A percentile compares a stretch with the other conserved stretches of the same genome.
Conservation (phyloP, 2,888 invertebrate genomes). For the Lypha dubia region DNA sequence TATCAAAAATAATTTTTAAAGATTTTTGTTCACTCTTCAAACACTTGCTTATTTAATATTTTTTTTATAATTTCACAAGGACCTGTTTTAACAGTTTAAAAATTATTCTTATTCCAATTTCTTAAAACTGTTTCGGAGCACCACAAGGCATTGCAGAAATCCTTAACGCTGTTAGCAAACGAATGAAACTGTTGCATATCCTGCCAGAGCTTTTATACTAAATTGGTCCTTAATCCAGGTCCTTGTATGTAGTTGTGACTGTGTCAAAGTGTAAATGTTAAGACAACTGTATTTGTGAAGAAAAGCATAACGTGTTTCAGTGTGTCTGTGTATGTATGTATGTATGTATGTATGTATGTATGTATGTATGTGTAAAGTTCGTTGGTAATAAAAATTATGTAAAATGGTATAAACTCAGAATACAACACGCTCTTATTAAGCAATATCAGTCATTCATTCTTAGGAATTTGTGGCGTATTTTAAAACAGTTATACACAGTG, state of each 20-base stretch:
- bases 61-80: neutral
- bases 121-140: neutral
- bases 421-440: constrained; percentile 40
- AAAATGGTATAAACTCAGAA: constrained; percentile 70
- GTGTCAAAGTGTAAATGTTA: constrained; percentile 32
- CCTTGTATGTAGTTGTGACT: constrained; percentile 38
- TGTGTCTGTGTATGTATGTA: constrained; percentile 12
- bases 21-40: neutral
- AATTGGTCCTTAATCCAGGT: constrained; percentile 47
- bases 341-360: constrained; percentile 26
- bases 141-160: constrained; percentile 13
- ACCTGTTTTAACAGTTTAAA: constrained; percentile 17
- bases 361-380: constrained; percentile 47
- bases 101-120: constrained; percentile 20
- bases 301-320: constrained; percentile 31
- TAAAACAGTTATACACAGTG: constrained; percentile 22
- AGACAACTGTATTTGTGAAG: constrained; percentile 44
- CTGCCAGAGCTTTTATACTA: constrained; percentile 74
- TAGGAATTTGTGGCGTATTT: constrained; percentile 23
- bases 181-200: constrained; percentile 74
- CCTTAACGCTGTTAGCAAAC: constrained; percentile 66
- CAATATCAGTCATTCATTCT: constrained; percentile 18
- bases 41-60: constrained; percentile 7
- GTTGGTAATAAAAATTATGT: constrained; percentile 73
- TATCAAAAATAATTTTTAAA: neutral